Evolutionary conservation across 2,113 vertebrate species (phyloP), one percentile per base, ranked within the genome.

Genomic region (Macaca nemestrina): DNA sequence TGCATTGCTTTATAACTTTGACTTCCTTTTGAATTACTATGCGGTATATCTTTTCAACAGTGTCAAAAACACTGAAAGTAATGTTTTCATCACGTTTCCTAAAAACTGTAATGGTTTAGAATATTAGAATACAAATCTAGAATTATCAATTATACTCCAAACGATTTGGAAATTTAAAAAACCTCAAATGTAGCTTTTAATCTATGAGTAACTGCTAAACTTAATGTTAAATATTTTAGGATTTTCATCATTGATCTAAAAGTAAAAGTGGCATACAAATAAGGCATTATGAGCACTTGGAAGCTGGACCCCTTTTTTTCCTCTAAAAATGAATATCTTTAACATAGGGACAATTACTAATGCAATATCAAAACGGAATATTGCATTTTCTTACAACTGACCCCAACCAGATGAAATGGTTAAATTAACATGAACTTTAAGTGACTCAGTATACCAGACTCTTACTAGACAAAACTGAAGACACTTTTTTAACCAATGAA

Each of bases 1-100:
- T 70, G 14, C 7, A 88, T 83, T 94, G 72, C 95, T 98, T 93
- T 93, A n/a, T 93, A 97, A 81, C 79, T 93, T 38, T 95, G 50
- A 93, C 81, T 87, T 92, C 40, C 93, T 97, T 97, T 95, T 91
- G 97, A 95, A 59, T 59, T 97, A 72, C 17, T 90, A 1, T 13
- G 8, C 85, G 64, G 90, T 87, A 76, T 88, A 38, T 70, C 67
- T 96, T 96, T 89, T 95, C 76, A 96, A 0, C 27, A 88, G 35
- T 83, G 61, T 96, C 78, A 94, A 96, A n/a, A 97, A 67, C 30
- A 86, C 22, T 75, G 59, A 97, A 95, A 93, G 2, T 18, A 68
- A 83, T 95, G 3, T 0, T 94, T 95, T 89, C 38, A 90, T n/a
- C 8, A 40, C 10, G 35, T 96, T 97, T 96, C 17, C 59, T 73